Percentiles rank a stretch among this genome's conserved stretches.
Conservation (phyloP, 2,888 invertebrate genomes). For the Drosophila barbarae region DNA sequence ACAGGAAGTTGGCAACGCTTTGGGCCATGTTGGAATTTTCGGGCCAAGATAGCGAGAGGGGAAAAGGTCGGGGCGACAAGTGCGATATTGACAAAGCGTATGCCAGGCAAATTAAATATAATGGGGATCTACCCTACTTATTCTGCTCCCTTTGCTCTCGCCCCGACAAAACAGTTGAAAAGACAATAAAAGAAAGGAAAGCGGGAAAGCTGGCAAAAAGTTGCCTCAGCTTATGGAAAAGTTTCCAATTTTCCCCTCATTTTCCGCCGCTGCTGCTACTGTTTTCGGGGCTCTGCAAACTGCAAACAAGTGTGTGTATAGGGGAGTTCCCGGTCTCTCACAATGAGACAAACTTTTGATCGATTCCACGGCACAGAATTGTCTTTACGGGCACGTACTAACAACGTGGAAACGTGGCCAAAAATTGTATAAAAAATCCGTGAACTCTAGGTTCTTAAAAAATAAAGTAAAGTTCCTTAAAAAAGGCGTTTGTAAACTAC, state of each 20-base stretch:
- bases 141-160: conserved; percentile 21
- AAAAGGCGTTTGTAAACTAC: not conserved
- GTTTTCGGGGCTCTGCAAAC: conserved; percentile 27
- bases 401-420: conserved; percentile 30
- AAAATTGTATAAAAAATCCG: conserved; percentile 1
- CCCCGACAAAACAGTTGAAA: conserved; percentile 38
- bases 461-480: not conserved
- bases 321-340: conserved; percentile 3
- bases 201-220: conserved; percentile 33
- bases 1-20: conserved; percentile 68
- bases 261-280: not conserved
- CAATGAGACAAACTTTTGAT: conserved; percentile 54
- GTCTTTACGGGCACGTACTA: conserved; percentile 57
- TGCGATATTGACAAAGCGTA: conserved; percentile 71
- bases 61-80: conserved; percentile 9
- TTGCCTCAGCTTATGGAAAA: conserved; percentile 53
- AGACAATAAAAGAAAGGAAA: conserved; percentile 48
- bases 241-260: conserved; percentile 31
- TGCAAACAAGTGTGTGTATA: conserved; percentile 23
- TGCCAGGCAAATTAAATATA: conserved; percentile 68
- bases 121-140: conserved; percentile 49
- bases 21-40: conserved; percentile 61
- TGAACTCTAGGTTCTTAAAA: not conserved
- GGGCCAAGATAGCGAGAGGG: conserved; percentile 20
- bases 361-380: conserved; percentile 52